Base-by-base conservation (phyloP, 2,113 vertebrate genomes). In the Triplophysa siluroides region DNA sequence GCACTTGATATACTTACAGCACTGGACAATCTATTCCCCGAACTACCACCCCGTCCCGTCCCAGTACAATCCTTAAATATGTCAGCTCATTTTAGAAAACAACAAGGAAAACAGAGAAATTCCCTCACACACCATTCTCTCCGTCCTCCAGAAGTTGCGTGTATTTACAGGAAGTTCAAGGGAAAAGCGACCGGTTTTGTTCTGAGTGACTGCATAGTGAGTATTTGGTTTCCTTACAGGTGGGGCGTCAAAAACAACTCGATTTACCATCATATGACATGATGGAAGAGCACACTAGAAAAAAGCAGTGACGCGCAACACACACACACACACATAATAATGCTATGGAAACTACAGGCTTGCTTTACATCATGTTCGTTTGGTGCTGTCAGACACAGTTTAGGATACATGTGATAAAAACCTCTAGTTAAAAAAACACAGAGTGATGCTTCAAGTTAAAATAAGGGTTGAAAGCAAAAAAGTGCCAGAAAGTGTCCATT, bases 151-250 rank as follows among this genome's bases (percentile, higher is more conserved):
- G 62, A 73, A 23, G 23, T 23, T 77, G 4, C 21, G 33, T 83
- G 13, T 79, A n/a, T 74, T 76, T 83, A 89, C 83, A 87, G 23
- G 73, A 84, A 80, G 71, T 83, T 78, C 41, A 24, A 38, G 79
- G 65, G 47, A 82, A 12, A 76, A 87, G 86, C 86, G 85, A 89
- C 88, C 87, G 74, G 85, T 89, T 83, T 84, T 83, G 87, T 84
- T 88, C 84, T 88, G 84, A 91, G 88, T 84, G 90, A 90, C 90
- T 93, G 93, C 92, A 93, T 93, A 94, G 92, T 91, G 89, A 87
- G 89, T 92, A 91, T 93, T 93, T 93, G 92, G 92, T 93, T 90
- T 90, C 92, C 85, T 90, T 93, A 93, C 90, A 93, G 83, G 92
- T 92, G 88, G 84, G 77, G 56, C 71, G 43, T 74, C 60, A 60